A percentile compares a stretch with the other conserved stretches of the same genome.
These are phyloP conservation scores for Octodon degus DNA, from an alignment of 2,113 vertebrate genomes.

Conservation along the genomic window DNA sequence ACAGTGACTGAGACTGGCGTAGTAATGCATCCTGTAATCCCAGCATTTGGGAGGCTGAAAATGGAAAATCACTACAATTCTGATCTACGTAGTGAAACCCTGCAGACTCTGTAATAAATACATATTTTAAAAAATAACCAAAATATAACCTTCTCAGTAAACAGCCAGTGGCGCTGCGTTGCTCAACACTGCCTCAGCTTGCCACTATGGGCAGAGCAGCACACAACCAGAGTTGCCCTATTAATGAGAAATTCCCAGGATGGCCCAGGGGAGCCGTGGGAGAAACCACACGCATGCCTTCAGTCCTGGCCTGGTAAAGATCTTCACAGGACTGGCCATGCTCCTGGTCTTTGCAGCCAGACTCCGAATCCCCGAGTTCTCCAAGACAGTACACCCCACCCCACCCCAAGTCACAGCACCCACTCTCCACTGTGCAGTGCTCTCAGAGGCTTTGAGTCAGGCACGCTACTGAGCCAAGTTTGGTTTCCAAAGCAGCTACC, in stretches of 20 bases:
- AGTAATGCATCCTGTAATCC: no score
- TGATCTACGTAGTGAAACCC: no score
- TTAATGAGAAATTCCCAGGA: background rate
- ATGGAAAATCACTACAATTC: no score
- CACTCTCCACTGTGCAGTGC: background rate
- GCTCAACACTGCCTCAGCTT: background rate
- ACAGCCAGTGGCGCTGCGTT: background rate
- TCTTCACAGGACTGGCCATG: background rate
- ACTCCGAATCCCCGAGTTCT: no score
- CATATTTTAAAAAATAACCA: no score
- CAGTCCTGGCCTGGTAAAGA: no score
- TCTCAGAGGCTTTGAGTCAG: background rate
- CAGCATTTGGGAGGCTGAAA: no score
- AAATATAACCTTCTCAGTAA: background rate
- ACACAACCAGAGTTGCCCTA: background rate
- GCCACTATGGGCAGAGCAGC: background rate
- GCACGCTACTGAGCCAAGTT: background rate
- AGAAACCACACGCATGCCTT: no score
- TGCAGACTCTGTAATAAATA: no score
- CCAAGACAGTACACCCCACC: background rate
- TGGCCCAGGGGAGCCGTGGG: background rate
- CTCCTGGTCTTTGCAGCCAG: background rate
- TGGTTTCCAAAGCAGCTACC: background rate
- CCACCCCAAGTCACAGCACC: background rate
- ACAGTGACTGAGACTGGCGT: no score